phyloP scores from a whole-genome alignment of 2,113 vertebrate species.

The Romanogobio albipinnatus region DNA sequence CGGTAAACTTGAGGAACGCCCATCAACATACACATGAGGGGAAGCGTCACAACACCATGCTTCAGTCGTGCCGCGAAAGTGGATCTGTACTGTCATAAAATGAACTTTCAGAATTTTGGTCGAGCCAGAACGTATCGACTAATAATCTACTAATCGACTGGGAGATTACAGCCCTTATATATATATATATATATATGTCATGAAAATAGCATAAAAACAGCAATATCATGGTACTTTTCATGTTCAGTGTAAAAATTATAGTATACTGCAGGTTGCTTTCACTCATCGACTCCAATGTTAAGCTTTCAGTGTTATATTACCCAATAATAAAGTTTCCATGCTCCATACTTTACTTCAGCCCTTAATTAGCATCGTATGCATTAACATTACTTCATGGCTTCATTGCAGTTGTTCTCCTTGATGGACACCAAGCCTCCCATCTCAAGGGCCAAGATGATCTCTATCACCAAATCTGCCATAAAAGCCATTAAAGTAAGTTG shows the following conservation, averaged over 20 bases:
- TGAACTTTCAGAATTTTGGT: too few relatives aligned
- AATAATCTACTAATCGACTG: too few relatives aligned
- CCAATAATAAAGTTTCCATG: not conserved
- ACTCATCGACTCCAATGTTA: not conserved
- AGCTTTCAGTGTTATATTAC: not conserved
- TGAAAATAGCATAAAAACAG: not conserved
- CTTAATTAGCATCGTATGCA: not conserved
- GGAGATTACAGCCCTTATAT: too few relatives aligned
- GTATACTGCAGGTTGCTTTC: not conserved
- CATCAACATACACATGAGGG: too few relatives aligned
- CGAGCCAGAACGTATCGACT: too few relatives aligned
- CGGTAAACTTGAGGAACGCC: too few relatives aligned
- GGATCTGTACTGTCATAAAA: too few relatives aligned
- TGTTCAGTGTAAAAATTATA: not conserved
- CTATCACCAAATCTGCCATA: conserved; percentile 98
- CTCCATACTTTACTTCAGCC: not conserved
- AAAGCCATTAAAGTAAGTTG: conserved; percentile 97
- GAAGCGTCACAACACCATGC: too few relatives aligned
- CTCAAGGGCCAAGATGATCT: conserved; percentile 99
- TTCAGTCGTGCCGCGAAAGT: too few relatives aligned
- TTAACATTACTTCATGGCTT: conserved; percentile 32
- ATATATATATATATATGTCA: too few relatives aligned
- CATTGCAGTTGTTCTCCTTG: conserved; percentile 89
- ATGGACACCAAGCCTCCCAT: conserved; percentile 99
- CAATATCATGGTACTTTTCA: not conserved